phyloP scores from a whole-genome alignment of 2,113 vertebrate genomes.

The Callipepla californica region DNA sequence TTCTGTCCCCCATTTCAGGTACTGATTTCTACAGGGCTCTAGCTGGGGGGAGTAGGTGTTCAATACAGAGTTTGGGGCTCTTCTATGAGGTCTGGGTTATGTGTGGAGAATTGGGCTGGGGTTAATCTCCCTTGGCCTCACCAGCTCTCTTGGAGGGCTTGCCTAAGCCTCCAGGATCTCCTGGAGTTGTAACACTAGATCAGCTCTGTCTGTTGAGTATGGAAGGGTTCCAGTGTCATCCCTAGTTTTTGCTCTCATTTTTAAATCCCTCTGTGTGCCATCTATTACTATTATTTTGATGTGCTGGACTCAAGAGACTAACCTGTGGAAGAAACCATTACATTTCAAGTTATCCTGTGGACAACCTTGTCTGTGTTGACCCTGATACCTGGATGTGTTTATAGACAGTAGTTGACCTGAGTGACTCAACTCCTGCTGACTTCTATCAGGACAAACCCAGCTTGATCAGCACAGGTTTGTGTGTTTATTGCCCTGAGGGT shows the following conservation, averaged over 20 bases:
- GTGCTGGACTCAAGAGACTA: fast-evolving
- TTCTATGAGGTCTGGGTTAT: not conserved
- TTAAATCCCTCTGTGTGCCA: fast-evolving
- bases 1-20: not conserved
- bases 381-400: not conserved
- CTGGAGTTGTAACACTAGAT: fast-evolving
- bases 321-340: not conserved
- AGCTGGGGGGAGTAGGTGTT: too few species aligned
- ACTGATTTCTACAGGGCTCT: too few species aligned
- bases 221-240: not conserved
- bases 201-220: fast-evolving
- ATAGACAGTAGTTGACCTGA: not conserved
- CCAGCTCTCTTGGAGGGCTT: not conserved
- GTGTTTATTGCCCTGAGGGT: not conserved
- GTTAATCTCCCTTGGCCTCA: not conserved
- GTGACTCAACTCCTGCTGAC: not conserved
- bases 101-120: not conserved
- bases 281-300: not conserved
- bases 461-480: not conserved
- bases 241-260: not conserved
- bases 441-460: not conserved
- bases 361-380: not conserved
- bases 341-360: not conserved
- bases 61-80: not conserved
- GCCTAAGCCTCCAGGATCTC: not conserved